These are phyloP conservation scores for Lagodon rhomboides DNA, from an alignment of 2,797 vertebrate genomes.

Conservation along the genomic window DNA sequence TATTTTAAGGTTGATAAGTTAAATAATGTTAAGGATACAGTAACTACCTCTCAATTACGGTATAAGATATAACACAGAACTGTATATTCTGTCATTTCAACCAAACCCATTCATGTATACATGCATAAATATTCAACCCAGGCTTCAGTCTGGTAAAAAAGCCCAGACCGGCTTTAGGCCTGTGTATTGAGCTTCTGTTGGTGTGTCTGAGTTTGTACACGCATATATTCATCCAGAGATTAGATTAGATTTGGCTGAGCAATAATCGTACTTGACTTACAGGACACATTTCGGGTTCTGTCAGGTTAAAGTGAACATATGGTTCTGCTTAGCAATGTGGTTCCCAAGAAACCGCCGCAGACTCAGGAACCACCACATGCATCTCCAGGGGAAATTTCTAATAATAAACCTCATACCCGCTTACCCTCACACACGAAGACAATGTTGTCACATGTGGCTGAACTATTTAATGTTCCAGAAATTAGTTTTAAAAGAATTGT, in stretches of 20 bases:
- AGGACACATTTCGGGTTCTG: background rate
- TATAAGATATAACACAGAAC: background rate
- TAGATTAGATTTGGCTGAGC: background rate
- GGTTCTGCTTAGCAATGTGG: slow-evolving; percentile 42
- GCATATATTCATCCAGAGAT: background rate
- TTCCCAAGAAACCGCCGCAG: slow-evolving; percentile 30
- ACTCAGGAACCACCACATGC: slow-evolving; percentile 12
- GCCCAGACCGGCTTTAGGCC: background rate
- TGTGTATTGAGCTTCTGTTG: background rate
- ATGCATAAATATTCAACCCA: background rate
- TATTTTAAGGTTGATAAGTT: too few species aligned
- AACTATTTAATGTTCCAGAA: background rate
- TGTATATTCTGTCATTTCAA: background rate
- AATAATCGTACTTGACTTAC: slow-evolving; percentile 1
- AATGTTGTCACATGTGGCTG: background rate
- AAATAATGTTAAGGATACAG: too few species aligned
- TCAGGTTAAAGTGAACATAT: slow-evolving; percentile 41
- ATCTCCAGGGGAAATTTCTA: slow-evolving; percentile 28
- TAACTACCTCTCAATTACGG: too few species aligned
- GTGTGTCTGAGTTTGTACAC: background rate
- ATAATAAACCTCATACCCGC: slow-evolving; percentile 31
- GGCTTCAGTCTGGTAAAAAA: background rate
- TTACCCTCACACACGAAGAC: background rate
- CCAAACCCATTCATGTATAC: background rate
- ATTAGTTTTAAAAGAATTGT: background rate